Evolutionary conservation across 2,888 invertebrate species (phyloP), one percentile per base, ranked within the genome.

Genomic region (Megastigmus dorsalis): DNA sequence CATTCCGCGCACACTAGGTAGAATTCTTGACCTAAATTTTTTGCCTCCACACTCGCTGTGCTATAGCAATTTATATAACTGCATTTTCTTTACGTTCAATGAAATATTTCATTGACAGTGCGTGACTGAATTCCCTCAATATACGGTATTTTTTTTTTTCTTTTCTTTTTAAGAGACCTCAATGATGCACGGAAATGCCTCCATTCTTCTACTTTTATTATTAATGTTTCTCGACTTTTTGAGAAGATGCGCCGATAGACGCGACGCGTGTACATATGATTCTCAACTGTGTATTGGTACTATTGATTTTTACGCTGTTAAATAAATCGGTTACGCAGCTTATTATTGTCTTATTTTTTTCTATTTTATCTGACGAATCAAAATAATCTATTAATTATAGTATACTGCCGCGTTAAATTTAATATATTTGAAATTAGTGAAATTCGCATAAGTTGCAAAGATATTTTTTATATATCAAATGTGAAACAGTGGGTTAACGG

Each of bases 11-110:
- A 70, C n/a, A n/a, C n/a, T n/a, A n/a, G n/a, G n/a, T n/a, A n/a
- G n/a, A n/a, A n/a, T 75, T 66, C 66, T 50, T 60, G 70, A 66
- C 66, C 75, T 66, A 48, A n/a, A 75, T 66, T 45, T 69, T 69
- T 74, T 74, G 30, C 57, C 36, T 43, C n/a, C n/a, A n/a, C n/a
- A n/a, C n/a, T 43, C 43, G 33, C 28, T 26, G 18, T 13, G 41
- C 18, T 45, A 45, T 18, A 9, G 65, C 45, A 67, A 75, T 68
- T 72, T 68, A 72, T 72, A 72, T 72, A 75, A 63, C 71, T 66
- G 67, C 67, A 68, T 68, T 75, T 66, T 63, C 63, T 63, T n/a
- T 62, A 18, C 54, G 23, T 67, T 62, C 50, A 59, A 55, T 62
- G 57, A 71, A 55, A 67, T 71, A 75, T 75, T 66, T 54, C 70